These are phyloP conservation scores for Dendrolimus kikuchii DNA, from an alignment of 1,140 invertebrate species.

Conservation along the genomic window DNA sequence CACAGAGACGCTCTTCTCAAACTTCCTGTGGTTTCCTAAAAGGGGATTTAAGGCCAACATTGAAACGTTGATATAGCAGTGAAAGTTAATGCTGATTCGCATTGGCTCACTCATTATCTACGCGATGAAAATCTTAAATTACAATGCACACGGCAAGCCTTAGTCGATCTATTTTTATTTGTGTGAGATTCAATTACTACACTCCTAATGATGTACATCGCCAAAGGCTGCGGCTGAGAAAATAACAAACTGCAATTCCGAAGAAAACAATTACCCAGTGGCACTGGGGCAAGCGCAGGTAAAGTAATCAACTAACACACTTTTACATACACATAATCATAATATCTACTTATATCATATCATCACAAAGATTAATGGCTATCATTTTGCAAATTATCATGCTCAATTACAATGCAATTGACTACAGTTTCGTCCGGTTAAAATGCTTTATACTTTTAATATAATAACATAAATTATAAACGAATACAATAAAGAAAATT, in stretches of 20 bases:
- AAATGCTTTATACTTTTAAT: no score
- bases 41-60: conserved; percentile 56
- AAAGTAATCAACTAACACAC: conserved; percentile 25
- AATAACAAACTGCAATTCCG: conserved; percentile 34
- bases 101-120: conserved; percentile 53
- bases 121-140: conserved; percentile 66
- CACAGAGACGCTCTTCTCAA: conserved; percentile 19
- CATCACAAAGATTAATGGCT: no score
- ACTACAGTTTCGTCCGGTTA: no score
- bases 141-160: conserved; percentile 47
- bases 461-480: no score
- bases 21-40: conserved; percentile 61
- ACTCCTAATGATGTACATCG: conserved; percentile 35
- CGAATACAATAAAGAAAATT: no score
- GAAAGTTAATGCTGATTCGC: conserved; percentile 67
- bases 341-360: no score
- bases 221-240: conserved; percentile 35
- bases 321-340: no score
- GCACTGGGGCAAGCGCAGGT: conserved; percentile 11
- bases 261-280: conserved; percentile 26
- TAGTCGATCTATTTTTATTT: conserved; percentile 51
- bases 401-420: no score
- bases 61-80: conserved; percentile 38
- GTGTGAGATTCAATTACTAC: conserved; percentile 57
- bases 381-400: no score